A percentile compares a stretch with the other conserved stretches of the same genome.
These are phyloP conservation scores for Heteromormyrus szaboi DNA, from an alignment of 2,797 vertebrate genomes.

Conservation along the genomic window DNA sequence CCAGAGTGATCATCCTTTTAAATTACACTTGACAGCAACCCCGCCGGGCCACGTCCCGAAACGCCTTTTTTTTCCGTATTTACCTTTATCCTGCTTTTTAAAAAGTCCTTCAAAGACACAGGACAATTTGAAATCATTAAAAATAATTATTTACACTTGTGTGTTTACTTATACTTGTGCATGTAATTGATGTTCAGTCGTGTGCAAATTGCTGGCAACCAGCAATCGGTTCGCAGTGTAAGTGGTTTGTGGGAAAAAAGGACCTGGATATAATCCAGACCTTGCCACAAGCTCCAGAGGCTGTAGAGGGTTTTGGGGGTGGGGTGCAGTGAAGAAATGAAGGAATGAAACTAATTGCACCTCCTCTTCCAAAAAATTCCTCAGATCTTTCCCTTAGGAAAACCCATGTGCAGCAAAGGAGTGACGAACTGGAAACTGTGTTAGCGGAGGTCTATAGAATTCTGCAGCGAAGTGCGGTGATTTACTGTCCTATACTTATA, in stretches of 20 bases:
- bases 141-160: slow-evolving; percentile 2
- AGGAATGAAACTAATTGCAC: slow-evolving; percentile 1
- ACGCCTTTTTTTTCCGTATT: neutral
- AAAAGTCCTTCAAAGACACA: neutral
- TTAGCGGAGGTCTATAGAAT: neutral
- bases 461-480: neutral
- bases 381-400: neutral
- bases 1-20: slow-evolving; percentile 51
- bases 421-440: neutral
- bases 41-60: neutral
- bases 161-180: slow-evolving; percentile 2
- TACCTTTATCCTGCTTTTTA: neutral
- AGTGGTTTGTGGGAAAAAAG: neutral
- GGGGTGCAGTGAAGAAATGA: neutral
- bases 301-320: neutral
- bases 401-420: neutral
- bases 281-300: neutral
- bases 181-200: slow-evolving; percentile 1
- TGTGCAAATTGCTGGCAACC: slow-evolving; percentile 6
- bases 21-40: neutral
- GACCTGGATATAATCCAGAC: neutral
- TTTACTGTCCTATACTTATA: neutral
- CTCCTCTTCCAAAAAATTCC: neutral
- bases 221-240: neutral
- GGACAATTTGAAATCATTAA: slow-evolving; percentile 8